A percentile compares a stretch with the other conserved stretches of the same genome.
phyloP scores from a whole-genome alignment of 2,113 vertebrate species.

The Ailurus styani region DNA sequence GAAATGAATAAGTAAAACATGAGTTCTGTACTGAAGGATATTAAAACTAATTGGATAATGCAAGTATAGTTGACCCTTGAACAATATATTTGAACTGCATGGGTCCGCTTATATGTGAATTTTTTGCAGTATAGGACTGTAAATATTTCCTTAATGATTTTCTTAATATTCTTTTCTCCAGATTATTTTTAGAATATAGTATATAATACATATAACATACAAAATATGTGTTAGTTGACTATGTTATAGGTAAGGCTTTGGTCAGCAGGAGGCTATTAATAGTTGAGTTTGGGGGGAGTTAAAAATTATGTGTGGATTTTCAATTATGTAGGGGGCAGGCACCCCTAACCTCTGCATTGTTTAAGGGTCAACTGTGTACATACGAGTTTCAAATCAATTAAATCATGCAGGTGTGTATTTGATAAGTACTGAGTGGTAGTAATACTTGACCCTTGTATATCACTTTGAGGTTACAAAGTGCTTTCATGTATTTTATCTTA shows the following conservation, averaged over 20 bases:
- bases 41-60: conserved; percentile 6
- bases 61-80: not conserved
- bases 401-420: conserved; percentile 8
- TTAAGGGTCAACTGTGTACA: not conserved
- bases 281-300: not conserved
- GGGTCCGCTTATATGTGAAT: not conserved
- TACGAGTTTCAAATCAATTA: not conserved
- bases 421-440: not conserved
- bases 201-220: not conserved
- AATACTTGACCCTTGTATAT: not conserved
- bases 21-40: not conserved
- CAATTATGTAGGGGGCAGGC: not conserved
- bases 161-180: not conserved
- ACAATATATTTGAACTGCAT: not conserved
- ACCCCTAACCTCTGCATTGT: not conserved
- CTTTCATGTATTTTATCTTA: not conserved
- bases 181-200: not conserved
- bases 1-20: conserved; percentile 32
- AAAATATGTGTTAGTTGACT: not conserved
- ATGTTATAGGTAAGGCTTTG: not conserved
- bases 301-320: not conserved
- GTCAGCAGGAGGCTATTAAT: not conserved
- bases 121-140: not conserved
- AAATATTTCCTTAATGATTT: not conserved
- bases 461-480: not conserved